phyloP scores from a whole-genome alignment of 2,797 vertebrate genomes.

The Heteromormyrus szaboi region DNA sequence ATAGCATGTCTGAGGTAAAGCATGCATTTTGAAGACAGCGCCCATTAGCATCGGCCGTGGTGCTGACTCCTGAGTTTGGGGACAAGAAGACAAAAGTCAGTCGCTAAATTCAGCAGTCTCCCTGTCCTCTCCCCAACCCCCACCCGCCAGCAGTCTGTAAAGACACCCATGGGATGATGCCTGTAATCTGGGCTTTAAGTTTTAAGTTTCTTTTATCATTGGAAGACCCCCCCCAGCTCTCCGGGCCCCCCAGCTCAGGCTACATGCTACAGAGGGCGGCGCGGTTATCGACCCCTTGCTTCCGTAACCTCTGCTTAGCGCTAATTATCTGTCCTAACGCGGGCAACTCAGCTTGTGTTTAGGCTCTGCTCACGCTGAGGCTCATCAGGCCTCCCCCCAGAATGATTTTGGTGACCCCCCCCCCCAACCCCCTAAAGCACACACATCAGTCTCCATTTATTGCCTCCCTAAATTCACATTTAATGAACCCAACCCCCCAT shows the following conservation, averaged over 20 bases:
- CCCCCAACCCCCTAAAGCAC: constrained; percentile 13
- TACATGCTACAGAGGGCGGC: constrained; percentile 58
- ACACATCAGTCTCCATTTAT: neutral
- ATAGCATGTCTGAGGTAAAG: neutral
- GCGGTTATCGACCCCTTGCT: constrained; percentile 69
- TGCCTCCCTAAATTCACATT: constrained; percentile 3
- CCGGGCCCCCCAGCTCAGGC: constrained; percentile 15
- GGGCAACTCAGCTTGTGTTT: neutral
- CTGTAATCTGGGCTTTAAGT: constrained; percentile 43
- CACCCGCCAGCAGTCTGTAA: constrained; percentile 43
- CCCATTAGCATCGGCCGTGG: neutral
- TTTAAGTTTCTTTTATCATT: constrained; percentile 24
- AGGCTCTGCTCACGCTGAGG: constrained; percentile 50
- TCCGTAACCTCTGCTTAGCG: constrained; percentile 65
- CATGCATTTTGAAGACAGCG: neutral
- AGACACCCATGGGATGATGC: constrained; percentile 38
- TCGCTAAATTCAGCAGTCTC: constrained; percentile 17
- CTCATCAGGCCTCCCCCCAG: constrained; percentile 34
- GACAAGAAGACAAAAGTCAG: neutral
- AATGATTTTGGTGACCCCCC: neutral
- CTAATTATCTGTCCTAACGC: constrained; percentile 75
- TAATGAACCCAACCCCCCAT: neutral
- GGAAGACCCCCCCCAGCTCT: neutral
- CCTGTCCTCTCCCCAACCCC: neutral
- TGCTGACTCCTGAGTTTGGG: neutral